phyloP scores from a whole-genome alignment of 2,113 vertebrate species.

The Origma solitaria region DNA sequence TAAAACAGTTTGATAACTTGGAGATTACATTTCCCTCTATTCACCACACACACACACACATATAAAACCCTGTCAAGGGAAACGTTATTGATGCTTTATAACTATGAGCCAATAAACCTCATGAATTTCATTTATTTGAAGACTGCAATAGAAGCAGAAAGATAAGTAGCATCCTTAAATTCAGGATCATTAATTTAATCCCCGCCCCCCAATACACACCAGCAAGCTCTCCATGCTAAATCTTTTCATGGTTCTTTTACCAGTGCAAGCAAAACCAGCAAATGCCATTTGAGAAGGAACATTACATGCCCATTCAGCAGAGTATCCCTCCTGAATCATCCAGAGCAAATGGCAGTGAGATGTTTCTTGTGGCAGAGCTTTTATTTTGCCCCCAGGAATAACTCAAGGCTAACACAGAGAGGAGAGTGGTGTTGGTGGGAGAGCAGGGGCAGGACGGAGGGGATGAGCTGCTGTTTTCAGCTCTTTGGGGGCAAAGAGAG shows the following conservation, averaged over 20 bases:
- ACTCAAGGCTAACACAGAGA: neutral
- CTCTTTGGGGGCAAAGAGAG: neutral
- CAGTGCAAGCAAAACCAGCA: neutral
- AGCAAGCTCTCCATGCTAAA: neutral
- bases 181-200: slow-evolving; percentile 30
- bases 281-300: neutral
- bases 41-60: neutral
- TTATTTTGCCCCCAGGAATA: neutral
- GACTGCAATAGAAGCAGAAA: slow-evolving; percentile 20
- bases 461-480: neutral
- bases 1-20: slow-evolving; percentile 55
- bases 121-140: slow-evolving; percentile 51
- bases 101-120: slow-evolving; percentile 48
- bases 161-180: slow-evolving; percentile 46
- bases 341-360: neutral
- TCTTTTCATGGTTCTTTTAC: neutral
- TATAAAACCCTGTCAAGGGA: slow-evolving; percentile 33
- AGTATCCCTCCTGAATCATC: neutral
- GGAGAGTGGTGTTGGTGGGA: accelerated
- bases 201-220: neutral
- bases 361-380: neutral
- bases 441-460: neutral
- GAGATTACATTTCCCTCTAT: slow-evolving; percentile 24
- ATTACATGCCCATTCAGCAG: neutral
- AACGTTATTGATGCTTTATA: slow-evolving; percentile 55